Base-by-base conservation (phyloP, 2,888 invertebrate species). In the Meganola albula region DNA sequence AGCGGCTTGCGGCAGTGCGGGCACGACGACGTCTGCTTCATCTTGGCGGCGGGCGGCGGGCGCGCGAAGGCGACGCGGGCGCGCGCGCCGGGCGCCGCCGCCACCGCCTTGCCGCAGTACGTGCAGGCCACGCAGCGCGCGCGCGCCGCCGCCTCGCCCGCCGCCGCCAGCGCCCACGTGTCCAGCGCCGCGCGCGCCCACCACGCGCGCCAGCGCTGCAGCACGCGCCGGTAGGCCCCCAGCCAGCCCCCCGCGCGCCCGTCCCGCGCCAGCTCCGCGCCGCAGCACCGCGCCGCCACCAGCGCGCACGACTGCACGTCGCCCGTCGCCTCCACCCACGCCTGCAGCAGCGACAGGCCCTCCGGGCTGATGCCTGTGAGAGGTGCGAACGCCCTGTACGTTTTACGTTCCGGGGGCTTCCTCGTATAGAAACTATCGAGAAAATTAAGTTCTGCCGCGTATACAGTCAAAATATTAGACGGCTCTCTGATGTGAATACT, bases 1-100 rank as follows among this genome's bases (percentile, higher is more conserved):
- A 98, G 85, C 3, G 98, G 97, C 86, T 98, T 98, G 40, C 97
- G 91, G 73, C 98, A 98, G 75, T 93, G 93, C 10, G 97, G 97
- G 64, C 98, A 98, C 22, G 95, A 93, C 4, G 95, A 93, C 65
- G 95, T 90, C 68, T 86, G 84, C 91, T 93, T 93, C 66, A 92
- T 83, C 84, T 92, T 93, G 58, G 91, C 90, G 11, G 90, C 88
- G 12, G 91, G 89, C 42, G 90, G 90, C 40, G 91, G 90, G 44
- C 92, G 68, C 24, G 88, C 38, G 87, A 88, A 47, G 90, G 86
- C 51, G 87, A 88, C 45, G 87, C 84, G n/a, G 0, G 60, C 59
- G 0, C 55, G 40, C 27, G 44, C 36, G 46, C 90, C 91, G 52
- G 92, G 90, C 74, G 93, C 88, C 41, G 93, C 92, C 1, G 94